Conservation (phyloP, 2,888 invertebrate species). For the Tipula vernalis region DNA sequence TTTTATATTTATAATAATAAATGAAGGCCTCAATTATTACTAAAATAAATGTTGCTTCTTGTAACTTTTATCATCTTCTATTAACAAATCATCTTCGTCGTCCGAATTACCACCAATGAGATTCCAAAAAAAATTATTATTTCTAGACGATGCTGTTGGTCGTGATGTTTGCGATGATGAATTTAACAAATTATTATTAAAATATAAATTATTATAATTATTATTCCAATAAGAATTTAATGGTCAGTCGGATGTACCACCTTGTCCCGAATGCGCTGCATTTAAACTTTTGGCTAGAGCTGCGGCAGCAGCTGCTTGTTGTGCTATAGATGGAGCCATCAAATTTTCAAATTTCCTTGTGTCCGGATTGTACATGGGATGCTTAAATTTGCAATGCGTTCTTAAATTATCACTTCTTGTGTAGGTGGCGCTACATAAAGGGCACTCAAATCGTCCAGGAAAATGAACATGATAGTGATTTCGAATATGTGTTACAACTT, state of each 20-base stretch:
- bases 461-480: constrained; percentile 92
- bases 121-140: constrained; percentile 27
- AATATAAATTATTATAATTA: not conserved
- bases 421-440: constrained; percentile 81
- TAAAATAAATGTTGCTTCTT: constrained; percentile 9
- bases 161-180: not conserved
- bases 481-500: constrained; percentile 88
- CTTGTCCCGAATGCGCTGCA: not conserved
- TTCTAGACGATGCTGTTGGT: constrained; percentile 22
- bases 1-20: constrained; percentile 6
- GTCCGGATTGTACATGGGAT: constrained; percentile 75
- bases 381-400: constrained; percentile 87
- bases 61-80: constrained; percentile 12
- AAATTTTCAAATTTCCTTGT: constrained; percentile 74
- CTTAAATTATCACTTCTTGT: constrained; percentile 86
- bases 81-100: constrained; percentile 17
- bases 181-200: not conserved
- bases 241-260: constrained; percentile 30
- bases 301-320: constrained; percentile 28
- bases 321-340: constrained; percentile 42
- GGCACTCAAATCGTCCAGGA: constrained; percentile 84
- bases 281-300: constrained; percentile 7
- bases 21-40: constrained; percentile 10
- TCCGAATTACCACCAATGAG: constrained; percentile 19
- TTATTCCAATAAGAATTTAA: not conserved